Evolutionary conservation across 2,113 vertebrate genomes (phyloP), one percentile per base, ranked within the genome.

Genomic region (Sula dactylatra): DNA sequence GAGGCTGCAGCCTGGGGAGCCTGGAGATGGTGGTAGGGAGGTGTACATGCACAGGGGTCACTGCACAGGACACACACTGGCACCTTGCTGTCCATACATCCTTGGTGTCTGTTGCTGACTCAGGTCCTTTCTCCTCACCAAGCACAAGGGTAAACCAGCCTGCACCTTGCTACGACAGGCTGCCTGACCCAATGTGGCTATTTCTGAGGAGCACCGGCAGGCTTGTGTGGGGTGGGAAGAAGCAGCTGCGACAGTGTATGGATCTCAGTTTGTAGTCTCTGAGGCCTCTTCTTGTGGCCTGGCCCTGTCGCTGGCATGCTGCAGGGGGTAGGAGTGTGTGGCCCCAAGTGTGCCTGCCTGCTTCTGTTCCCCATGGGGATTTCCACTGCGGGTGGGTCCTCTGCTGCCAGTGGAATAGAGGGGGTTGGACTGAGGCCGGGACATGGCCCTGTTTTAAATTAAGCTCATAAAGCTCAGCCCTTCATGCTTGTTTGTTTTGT

Each of bases 401-500:
- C 22, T 58, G 65, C 86, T 91, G 70, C 65, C 38, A 82, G 70
- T 78, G 76, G 50, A 79, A 81, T 11, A 62, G 42, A 84, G 24
- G n/a, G 12, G 13, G 7, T 34, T 96, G 84, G 66, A 65, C 56
- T 55, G 36, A 91, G 66, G 45, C 81, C 5, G 26, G 74, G 62
- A 69, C 9, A 4, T 93, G 45, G 58, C 45, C 78, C 62, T 93
- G 70, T 50, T 93, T 94, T 90, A 76, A 55, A 93, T 88, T 86
- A 92, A 72, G 54, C 21, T 8, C 49, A 29, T 76, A 77, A 92
- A 93, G 25, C 58, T 22, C 22, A 73, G 71, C 55, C 42, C 52
- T 85, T 54, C 58, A 70, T 93, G 76, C 82, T 72, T 93, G 87
- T 93, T 93, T 94, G 67, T 93, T 89, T 94, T 96, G 66, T 94